These are phyloP conservation scores for Manduca sexta DNA, from an alignment of 1,140 invertebrate genomes.

Conservation along the genomic window DNA sequence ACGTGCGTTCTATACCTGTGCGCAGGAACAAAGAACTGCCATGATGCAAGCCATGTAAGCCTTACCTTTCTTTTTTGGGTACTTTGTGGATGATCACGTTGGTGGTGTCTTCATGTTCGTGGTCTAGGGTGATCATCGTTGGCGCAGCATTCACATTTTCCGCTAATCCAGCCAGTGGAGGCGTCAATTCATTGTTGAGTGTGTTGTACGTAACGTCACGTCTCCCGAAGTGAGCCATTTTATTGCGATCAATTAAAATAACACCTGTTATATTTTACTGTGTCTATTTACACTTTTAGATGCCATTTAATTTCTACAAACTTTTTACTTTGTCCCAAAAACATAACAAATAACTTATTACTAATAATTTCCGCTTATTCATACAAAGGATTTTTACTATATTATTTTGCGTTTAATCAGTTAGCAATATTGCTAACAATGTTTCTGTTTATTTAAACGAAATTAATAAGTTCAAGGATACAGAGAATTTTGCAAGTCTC, in stretches of 20 bases:
- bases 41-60: neutral
- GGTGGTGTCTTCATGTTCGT: conserved; percentile 56
- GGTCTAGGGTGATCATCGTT: conserved; percentile 52
- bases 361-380: conserved; percentile 30
- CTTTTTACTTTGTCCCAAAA: conserved; percentile 61
- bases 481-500: conserved; percentile 51
- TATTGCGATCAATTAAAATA: conserved; percentile 7
- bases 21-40: conserved; percentile 1
- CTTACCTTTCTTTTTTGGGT: conserved; percentile 61
- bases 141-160: conserved; percentile 41
- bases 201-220: conserved; percentile 59
- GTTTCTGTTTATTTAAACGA: conserved; percentile 15
- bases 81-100: conserved; percentile 67
- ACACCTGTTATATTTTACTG: conserved; percentile 36
- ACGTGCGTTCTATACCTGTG: neutral
- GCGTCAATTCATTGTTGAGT: conserved; percentile 52
- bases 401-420: neutral
- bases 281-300: conserved; percentile 40
- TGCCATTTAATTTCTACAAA: conserved; percentile 46
- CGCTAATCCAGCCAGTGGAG: conserved; percentile 40
- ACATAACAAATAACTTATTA: conserved; percentile 35
- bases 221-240: conserved; percentile 53
- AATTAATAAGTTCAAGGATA: conserved; percentile 45
- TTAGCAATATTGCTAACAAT: conserved; percentile 4
- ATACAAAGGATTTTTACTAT: conserved; percentile 37